Conservation (phyloP, 2,113 vertebrate genomes). For the Otus sunia region DNA sequence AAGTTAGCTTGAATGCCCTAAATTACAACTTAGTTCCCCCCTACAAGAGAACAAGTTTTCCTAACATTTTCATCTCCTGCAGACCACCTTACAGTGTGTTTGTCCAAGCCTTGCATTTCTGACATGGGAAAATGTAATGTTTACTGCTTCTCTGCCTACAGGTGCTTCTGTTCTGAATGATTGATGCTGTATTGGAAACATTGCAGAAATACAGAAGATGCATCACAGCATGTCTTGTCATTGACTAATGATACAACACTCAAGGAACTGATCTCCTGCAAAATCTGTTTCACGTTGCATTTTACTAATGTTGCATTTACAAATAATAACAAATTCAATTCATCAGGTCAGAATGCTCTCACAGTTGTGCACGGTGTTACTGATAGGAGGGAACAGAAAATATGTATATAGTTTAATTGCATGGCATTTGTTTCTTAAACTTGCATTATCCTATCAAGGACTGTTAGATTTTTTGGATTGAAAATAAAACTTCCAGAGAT, state of each 20-base stretch:
- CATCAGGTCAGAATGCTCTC: constrained; percentile 17
- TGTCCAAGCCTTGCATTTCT: neutral
- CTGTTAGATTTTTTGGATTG: neutral
- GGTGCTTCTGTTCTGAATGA: constrained; percentile 34
- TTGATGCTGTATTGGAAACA: constrained; percentile 3
- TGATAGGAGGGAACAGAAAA: neutral
- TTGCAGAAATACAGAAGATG: constrained; percentile 28
- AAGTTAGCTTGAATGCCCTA: neutral
- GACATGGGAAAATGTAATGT: neutral
- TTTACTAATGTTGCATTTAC: constrained; percentile 26
- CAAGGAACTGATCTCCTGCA: constrained; percentile 38
- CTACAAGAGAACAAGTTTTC: neutral
- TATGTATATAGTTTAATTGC: constrained; percentile 19
- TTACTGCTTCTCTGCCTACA: constrained; percentile 37
- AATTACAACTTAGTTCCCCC: neutral
- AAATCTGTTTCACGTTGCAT: constrained; percentile 25
- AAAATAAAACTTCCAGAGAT: constrained; percentile 43
- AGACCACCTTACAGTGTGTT: neutral
- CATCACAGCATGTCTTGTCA: constrained; percentile 24
- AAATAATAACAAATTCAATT: neutral
- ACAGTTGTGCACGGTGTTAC: neutral
- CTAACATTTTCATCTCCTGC: neutral
- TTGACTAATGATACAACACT: constrained; percentile 6
- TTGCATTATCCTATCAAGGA: neutral
- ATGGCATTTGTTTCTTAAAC: constrained; percentile 31